These are phyloP conservation scores for Acanthopleura granulata DNA, from an alignment of 2,888 invertebrate genomes.

Conservation along the genomic window DNA sequence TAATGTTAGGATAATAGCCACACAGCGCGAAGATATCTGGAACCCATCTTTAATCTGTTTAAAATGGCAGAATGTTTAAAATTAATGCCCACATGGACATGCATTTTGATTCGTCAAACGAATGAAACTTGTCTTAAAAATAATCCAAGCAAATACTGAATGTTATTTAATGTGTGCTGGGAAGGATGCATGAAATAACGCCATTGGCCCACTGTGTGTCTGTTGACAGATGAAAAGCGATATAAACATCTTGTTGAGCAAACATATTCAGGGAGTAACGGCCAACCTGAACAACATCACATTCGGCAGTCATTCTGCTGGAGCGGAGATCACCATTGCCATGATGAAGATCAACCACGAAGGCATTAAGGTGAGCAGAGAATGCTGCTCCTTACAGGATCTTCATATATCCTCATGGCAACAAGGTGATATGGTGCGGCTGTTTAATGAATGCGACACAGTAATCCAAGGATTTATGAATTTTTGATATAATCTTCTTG, in stretches of 20 bases:
- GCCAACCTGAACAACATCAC: neutral
- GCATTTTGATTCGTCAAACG: neutral
- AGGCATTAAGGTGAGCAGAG: neutral
- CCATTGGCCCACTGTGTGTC: too few relatives aligned
- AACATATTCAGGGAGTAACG: neutral
- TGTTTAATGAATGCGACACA: too few relatives aligned
- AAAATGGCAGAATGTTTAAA: too few relatives aligned
- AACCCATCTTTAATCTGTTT: too few relatives aligned
- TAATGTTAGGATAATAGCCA: too few relatives aligned
- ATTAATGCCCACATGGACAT: too few relatives aligned
- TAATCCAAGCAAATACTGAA: neutral
- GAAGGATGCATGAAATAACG: neutral
- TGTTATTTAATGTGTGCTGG: neutral
- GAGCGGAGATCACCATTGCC: neutral
- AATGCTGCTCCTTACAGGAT: too few relatives aligned
- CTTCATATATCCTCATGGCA: too few relatives aligned
- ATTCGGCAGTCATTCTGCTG: slow-evolving; percentile 8
- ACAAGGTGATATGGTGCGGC: too few relatives aligned
- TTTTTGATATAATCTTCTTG: too few relatives aligned
- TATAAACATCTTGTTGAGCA: neutral
- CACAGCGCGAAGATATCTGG: too few relatives aligned
- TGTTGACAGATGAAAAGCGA: neutral
- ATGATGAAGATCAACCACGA: neutral
- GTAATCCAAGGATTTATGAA: too few relatives aligned
- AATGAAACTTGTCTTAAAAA: neutral